Evolutionary conservation across 2,888 invertebrate species (phyloP), one percentile per base, ranked within the genome.

Genomic region (Beris chalybata): DNA sequence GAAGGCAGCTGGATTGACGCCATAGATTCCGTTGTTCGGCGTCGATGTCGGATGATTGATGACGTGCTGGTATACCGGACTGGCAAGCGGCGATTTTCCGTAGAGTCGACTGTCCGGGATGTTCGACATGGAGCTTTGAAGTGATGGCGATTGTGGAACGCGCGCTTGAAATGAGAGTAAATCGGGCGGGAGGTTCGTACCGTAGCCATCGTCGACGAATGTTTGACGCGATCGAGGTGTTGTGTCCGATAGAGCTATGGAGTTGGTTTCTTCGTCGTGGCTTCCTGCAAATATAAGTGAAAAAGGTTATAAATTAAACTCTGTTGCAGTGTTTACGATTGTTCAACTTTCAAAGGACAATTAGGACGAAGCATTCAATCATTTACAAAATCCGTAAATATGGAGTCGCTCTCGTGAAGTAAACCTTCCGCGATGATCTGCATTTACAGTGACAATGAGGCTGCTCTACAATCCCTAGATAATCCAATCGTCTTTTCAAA

Each of bases 121-220:
- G 12, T 92, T 92, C 3, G 92, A 92, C 4, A 90, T 89, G 66
- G 90, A 91, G 75, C 91, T 91, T 9, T 91, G 91, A 67, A 92
- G 90, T 7, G 91, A 91, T 1, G 90, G 90, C 64, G 89, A 87
- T 74, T 89, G 90, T 0, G 85, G 83, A 57, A 86, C 86, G 71
- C 87, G 84, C 0, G 88, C 84, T 4, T 90, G 89, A 78, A 93
- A 93, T 1, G 93, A 88, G 69, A 93, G 82, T 9, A 93, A 83
- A 77, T 93, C 93, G 0, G 93, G 93, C 29, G 92, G 91, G 76
- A 91, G 87, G 29, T 89, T 87, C 12, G 86, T 84, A 52, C 85
- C 84, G 68, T 83, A 83, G 11, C 78, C 77, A 66, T 81, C 81
- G 59, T 81, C 81, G 43, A 81, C 77, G 58, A 78, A 81, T 43